Base-by-base conservation (phyloP, 1,140 invertebrate genomes). In the Neotoxoptera formosana region DNA sequence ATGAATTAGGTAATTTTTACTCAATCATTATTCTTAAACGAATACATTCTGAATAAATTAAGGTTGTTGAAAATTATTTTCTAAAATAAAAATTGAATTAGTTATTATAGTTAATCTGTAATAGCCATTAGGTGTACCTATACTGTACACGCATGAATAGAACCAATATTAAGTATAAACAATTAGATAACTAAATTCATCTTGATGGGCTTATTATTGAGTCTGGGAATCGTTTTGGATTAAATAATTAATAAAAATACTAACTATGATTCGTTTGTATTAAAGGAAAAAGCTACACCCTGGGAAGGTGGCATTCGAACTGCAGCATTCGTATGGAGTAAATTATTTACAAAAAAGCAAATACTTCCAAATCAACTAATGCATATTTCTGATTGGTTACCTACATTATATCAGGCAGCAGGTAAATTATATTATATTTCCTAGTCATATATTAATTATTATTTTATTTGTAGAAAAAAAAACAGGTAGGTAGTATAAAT, bases 341-440 rank as follows among this genome's bases (percentile, higher is more conserved):
- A 95, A 4, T 94, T 96, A 84, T 95, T 96, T 81, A 94, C 95
- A 83, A 95, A 96, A 45, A 94, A 94, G 0, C 95, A 95, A n/a
- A 94, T 96, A 91, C 95, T 97, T 3, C 96, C 96, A 7, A 95
- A 96, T 89, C 95, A 97, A 60, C 94, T 97, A 87, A 96, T 97
- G 93, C 97, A 97, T 94, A 96, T 98, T 25, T 96, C 96, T 91
- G 97, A 98, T 95, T 98, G 97, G 97, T 94, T 98, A 56, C 97
- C 97, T 0, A 97, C 97, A 1, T 94, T 97, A 0, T 96, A 95
- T 83, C 93, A 95, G 34, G 96, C 96, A 11, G 96, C 96, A 34
- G 96, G 96, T 93, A 95, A 93, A 86, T 53, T 25, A 45, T 86
- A 11, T 25, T 45, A 84, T 84, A 45, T 45, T 84, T 45, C 1